Conservation (phyloP, 1,140 invertebrate genomes). For the Neodiprion pinetum region DNA sequence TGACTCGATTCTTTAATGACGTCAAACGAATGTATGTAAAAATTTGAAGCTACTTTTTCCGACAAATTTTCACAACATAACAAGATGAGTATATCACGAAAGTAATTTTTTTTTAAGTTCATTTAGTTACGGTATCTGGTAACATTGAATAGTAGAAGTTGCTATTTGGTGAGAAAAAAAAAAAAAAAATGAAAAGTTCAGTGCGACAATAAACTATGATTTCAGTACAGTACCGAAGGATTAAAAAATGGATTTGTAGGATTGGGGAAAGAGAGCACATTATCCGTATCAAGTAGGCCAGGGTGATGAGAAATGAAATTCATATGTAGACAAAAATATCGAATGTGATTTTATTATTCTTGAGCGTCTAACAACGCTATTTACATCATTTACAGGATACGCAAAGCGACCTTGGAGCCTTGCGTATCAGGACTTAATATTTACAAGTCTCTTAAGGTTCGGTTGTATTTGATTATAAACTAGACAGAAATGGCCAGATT, state of each 20-base stretch:
- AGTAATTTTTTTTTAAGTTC: too few relatives aligned
- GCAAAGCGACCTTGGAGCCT: not conserved
- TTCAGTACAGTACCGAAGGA: not conserved
- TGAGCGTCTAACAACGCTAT: constrained; percentile 40
- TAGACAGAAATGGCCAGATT: not conserved
- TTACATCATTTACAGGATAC: constrained; percentile 48
- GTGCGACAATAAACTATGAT: not conserved
- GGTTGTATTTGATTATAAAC: not conserved
- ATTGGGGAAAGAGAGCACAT: not conserved
- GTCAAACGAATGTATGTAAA: not conserved
- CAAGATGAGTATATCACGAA: too few relatives aligned
- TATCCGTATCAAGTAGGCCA: not conserved
- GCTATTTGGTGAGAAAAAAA: not conserved
- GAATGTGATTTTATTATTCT: constrained; percentile 2
- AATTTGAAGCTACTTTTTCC: too few relatives aligned
- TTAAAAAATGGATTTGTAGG: not conserved
- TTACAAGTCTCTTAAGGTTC: constrained; percentile 3
- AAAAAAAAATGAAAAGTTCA: not conserved
- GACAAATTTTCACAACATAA: too few relatives aligned
- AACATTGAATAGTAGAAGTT: not conserved
- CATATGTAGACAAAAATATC: constrained; percentile 12
- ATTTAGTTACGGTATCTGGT: too few relatives aligned
- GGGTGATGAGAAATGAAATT: not conserved
- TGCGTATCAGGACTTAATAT: not conserved
- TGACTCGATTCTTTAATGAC: not conserved